Evolutionary conservation across 2,797 vertebrate genomes (phyloP), one percentile per base, ranked within the genome.

Genomic region (Chiroxiphia lanceolata): DNA sequence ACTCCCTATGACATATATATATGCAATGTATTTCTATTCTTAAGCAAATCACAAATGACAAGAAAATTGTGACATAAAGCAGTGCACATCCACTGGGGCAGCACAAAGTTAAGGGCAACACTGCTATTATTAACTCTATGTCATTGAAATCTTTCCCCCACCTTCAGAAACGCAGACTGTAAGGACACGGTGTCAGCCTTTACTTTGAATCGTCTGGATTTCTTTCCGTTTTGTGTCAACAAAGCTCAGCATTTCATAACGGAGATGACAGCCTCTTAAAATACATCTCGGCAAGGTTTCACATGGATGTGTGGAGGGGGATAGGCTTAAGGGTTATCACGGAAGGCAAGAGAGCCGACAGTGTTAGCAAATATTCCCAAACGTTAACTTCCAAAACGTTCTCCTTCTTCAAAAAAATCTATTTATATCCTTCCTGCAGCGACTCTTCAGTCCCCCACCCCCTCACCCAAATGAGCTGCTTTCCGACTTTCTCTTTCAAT

Each of bases 41-140:
- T 90, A 88, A 93, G 74, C 69, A 93, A 94, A 90, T 94, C 23
- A 40, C 72, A 87, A 77, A 69, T 74, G 83, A 63, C 77, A 83
- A 89, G 88, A 76, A 79, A 94, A 94, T 61, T 77, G 85, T 94
- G 94, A 90, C 93, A 95, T 17, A 56, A 61, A 93, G 92, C 81
- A 78, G 80, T 3, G 67, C 82, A 93, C 47, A 80, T 83, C 74
- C 90, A 83, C 57, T 23, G 83, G 85, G 91, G 93, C 80, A 97
- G 80, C 81, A 67, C 60, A 50, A 97, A 96, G 93, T 95, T 96
- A 95, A 96, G 87, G 92, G 85, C 91, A 85, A 72, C 77, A 78
- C 56, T 82, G 90, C 94, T 91, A 90, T 95, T 95, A 96, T 93
- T 94, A 94, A 94, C 84, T 93, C 82, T 8, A 33, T 93, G 93